Percentiles rank a stretch among this genome's conserved stretches.
Conservation (phyloP, 1,140 invertebrate genomes). For the Olivierus martensii region DNA sequence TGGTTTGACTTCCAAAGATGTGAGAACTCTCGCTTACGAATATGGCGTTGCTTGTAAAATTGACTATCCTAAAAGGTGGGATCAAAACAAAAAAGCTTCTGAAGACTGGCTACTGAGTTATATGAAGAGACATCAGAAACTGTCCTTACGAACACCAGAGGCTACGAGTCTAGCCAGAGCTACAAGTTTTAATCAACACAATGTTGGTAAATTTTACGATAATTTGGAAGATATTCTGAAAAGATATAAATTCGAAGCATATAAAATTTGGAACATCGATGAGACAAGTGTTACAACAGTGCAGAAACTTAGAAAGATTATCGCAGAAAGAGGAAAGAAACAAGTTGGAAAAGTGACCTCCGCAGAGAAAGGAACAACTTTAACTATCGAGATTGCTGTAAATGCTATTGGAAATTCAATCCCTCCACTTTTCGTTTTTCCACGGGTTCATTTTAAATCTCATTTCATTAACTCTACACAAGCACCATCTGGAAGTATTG, state of each 20-base stretch:
- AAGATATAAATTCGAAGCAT: slow-evolving; percentile 21
- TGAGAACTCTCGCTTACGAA: background rate
- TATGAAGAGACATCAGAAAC: slow-evolving; percentile 26
- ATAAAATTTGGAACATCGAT: slow-evolving; percentile 34
- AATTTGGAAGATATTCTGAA: no score
- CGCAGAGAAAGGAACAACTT: slow-evolving; percentile 30
- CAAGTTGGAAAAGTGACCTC: slow-evolving; percentile 33
- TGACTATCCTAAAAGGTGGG: background rate
- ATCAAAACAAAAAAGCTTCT: slow-evolving; percentile 18
- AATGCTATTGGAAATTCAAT: slow-evolving; percentile 22
- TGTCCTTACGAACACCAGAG: slow-evolving; percentile 30
- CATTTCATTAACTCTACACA: no score
- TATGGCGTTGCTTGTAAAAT: background rate
- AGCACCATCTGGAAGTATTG: slow-evolving; percentile 29
- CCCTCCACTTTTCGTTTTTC: slow-evolving; percentile 26
- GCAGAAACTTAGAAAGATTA: slow-evolving; percentile 30
- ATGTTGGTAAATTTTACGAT: slow-evolving; percentile 13
- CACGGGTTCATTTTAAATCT: slow-evolving; percentile 20
- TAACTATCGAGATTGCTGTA: slow-evolving; percentile 18
- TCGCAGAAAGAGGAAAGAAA: slow-evolving; percentile 28
- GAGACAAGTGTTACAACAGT: slow-evolving; percentile 36
- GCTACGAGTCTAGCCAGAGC: slow-evolving; percentile 27
- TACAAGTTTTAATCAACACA: slow-evolving; percentile 29
- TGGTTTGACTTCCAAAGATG: background rate
- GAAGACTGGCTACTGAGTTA: slow-evolving; percentile 31